Base-by-base conservation (phyloP, 2,797 vertebrate genomes). In the Rhinophrynus dorsalis region DNA sequence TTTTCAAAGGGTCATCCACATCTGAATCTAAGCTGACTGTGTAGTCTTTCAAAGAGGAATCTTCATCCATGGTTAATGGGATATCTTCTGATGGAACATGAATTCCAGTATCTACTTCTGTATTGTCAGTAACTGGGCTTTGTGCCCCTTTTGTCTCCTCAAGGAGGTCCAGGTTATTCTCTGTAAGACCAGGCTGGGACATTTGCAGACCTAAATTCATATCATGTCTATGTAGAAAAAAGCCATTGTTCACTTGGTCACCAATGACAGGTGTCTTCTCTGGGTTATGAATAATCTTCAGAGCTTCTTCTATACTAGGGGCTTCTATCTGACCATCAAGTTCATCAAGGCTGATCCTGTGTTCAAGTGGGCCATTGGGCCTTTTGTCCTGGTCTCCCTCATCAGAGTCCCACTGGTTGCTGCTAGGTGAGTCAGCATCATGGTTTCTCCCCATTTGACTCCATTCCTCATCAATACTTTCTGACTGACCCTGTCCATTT, bases 1-100 rank as follows among this genome's bases (percentile, higher is more conserved):
- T 81, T 58, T 84, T 89, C 7, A 88, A 79, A 5, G 83, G 79
- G 1, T 92, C 90, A 72, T 99, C 97, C 84, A 93, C 86, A 65
- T 98, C 97, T 13, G 97, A 91, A 68, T 99, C 97, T 86, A 98
- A 91, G 81, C 96, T 97, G 50, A 96, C 89, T 6, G 96, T 98
- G 71, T 94, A 96, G 82, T 98, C 97, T 77, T 91, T 94, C 78
- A 98, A 84, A 42, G 96, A 98, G 15, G 95, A 98, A 78, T 99
- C 96, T 76, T 99, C 97, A 74, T 99, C 97, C 83, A 97, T 88
- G 0, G 96, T 97, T 77, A 94, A 93, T 18, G 96, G 96, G 76
- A 98, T 96, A 78, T 99, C 96, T 73, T 98, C 97, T 23, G 97
- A 98, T 17, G 84, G 91, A 51, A 98, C 90, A 3, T 98, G 95